Evolutionary conservation across 2,797 vertebrate species (phyloP), one percentile per base, ranked within the genome.

Genomic region (Anas bahamensis): DNA sequence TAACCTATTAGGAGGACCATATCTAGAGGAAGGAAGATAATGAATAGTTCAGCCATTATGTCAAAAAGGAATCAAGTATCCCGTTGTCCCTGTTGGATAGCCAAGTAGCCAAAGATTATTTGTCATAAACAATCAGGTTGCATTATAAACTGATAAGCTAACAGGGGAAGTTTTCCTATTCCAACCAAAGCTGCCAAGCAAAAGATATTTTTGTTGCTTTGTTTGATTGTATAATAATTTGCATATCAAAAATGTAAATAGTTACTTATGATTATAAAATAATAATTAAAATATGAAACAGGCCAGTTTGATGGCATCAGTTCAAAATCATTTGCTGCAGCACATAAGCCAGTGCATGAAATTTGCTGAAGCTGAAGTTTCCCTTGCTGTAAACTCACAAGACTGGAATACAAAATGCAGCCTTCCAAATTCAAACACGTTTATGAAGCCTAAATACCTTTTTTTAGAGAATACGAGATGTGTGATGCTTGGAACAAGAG

Each of bases 361-460:
- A 94, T 83, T 46, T 95, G 89, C 86, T 88, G 88, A 94, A 88
- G 60, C 33, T 39, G 56, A 37, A 31, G 59, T 50, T 88, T 86
- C 3, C 1, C 44, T 7, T 31, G 75, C 44, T 74, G 18, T 68
- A 80, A 68, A 68, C 73, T 31, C 29, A 68, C 75, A 68, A 68
- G 69, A 77, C 68, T 42, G 48, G 88, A 93, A 82, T 90, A 91
- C 71, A 82, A 73, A 95, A 52, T 29, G 57, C 33, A 24, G n/a
- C 3, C 9, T 63, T 83, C 31, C 64, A 84, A 73, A 81, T 42
- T 52, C 16, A 74, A 75, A 88, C 39, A 17, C 6, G n/a, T 69
- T 72, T 65, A 31, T 18, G 63, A 93, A 74, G 37, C 8, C 52
- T 64, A 82, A 73, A 44, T 41, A 66, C 17, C 33, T 55, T 9